A percentile compares a stretch with the other conserved stretches of the same genome.
These are phyloP conservation scores for Dromaius novaehollandiae DNA, from an alignment of 2,113 vertebrate species.

Conservation along the genomic window DNA sequence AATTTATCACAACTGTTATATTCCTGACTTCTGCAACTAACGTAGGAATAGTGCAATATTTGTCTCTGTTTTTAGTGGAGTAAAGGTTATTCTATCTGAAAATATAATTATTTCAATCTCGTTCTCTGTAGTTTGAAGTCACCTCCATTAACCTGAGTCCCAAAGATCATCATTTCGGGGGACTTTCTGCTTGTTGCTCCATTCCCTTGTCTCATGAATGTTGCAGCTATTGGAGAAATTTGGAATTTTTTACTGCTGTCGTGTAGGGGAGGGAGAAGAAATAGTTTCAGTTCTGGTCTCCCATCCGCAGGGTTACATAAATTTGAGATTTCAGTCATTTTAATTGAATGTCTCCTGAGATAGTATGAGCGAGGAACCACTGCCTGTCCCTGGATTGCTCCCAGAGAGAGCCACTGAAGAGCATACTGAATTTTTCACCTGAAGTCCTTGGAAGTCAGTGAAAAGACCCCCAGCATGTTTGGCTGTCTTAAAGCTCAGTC, in stretches of 20 bases:
- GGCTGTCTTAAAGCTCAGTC: not conserved
- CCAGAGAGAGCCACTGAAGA: not conserved
- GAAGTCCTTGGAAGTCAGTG: not conserved
- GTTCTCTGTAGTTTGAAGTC: not conserved
- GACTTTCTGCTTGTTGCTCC: not conserved
- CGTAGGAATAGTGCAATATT: not conserved
- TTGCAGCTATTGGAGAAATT: not conserved
- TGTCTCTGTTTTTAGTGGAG: not conserved
- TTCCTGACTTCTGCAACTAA: not conserved
- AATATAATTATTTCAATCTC: not conserved
- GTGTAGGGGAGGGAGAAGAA: not conserved
- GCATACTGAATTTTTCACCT: not conserved
- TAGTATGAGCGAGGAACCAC: not conserved
- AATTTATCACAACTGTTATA: not conserved
- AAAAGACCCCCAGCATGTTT: not conserved
- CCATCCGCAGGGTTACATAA: not conserved
- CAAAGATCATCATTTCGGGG: not conserved
- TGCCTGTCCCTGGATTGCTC: not conserved
- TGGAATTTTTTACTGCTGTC: not conserved
- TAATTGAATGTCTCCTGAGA: not conserved
- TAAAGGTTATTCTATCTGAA: not conserved
- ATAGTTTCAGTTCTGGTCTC: not conserved
- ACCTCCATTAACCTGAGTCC: rapidly evolving
- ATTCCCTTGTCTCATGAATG: rapidly evolving
- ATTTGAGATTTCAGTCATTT: not conserved